Base-by-base conservation (phyloP, 2,797 vertebrate genomes). In the Esox lucius region DNA sequence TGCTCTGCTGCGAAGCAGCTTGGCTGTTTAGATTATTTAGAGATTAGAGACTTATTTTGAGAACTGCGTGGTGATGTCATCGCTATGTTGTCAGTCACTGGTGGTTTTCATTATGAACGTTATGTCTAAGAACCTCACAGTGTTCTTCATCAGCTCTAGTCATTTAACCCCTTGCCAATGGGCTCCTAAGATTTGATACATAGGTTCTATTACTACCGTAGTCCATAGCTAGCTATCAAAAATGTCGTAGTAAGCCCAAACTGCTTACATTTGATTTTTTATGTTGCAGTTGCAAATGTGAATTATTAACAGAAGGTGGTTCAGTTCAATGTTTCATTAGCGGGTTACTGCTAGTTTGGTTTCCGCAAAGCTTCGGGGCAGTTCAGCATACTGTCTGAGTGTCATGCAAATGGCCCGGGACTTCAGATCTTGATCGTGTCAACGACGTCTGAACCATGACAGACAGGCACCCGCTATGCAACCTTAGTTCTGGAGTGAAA, bases 381-480 rank as follows among this genome's bases (percentile, higher is more conserved):
- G 77, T 77, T 75, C 84, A 74, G 75, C 77, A 51, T 12, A 71
- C 81, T 75, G 87, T 92, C 92, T 93, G 89, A 83, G 70, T 75
- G 82, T 72, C 84, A 90, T 91, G 89, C 89, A 92, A 93, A 93
- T 90, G 80, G 69, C 66, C 62, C 68, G 78, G 66, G 42, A 80
- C 56, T 39, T 78, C 70, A 26, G 68, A 31, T 56, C 46, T 1
- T 1, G 79, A 80, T 81, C 79, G 78, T 71, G 39, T 84, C 85
- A 87, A 87, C 89, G 65, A 67, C 64, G 75, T 85, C 83, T 75
- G 31, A 72, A 73, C 81, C 86, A 70, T 75, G 85, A 84, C 78
- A 66, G 77, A 75, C 83, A 15, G 77, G 26, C 51, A 42, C 68
- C 72, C 71, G 70, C 78, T 35, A 61, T 59, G 76, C 56, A 26